Evolutionary conservation across 2,797 vertebrate species (phyloP).

Genomic region (Sebastes variabilis): DNA sequence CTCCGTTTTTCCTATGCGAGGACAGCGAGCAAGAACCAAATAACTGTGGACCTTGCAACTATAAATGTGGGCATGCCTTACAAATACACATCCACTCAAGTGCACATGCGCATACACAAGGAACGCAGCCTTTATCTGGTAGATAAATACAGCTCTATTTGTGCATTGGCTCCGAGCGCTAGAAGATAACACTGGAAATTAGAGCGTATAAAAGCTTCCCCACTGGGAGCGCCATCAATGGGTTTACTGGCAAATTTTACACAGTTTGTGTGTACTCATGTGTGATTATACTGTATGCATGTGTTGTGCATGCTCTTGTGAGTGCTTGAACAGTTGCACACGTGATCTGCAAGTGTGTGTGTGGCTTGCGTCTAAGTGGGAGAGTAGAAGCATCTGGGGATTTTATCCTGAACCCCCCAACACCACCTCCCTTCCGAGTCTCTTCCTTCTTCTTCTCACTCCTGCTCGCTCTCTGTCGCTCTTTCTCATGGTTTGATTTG

Average conservation of each 20-base stretch:
- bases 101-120: not conserved
- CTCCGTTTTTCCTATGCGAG: not conserved
- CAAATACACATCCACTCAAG: not conserved
- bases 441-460: slow-evolving; percentile 9
- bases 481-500: slow-evolving; percentile 73
- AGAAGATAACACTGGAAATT: slow-evolving; percentile 72
- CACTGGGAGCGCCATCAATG: slow-evolving; percentile 43
- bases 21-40: not conserved
- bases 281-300: slow-evolving; percentile 23
- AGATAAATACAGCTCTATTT: slow-evolving; percentile 70
- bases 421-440: not conserved
- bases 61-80: not conserved
- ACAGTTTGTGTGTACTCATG: slow-evolving; percentile 12
- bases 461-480: slow-evolving; percentile 12
- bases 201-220: slow-evolving; percentile 62
- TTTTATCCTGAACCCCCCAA: slow-evolving; percentile 19
- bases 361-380: slow-evolving; percentile 49
- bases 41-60: not conserved
- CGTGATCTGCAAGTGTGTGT: slow-evolving; percentile 22
- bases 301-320: slow-evolving; percentile 2
- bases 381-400: slow-evolving; percentile 53
- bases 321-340: slow-evolving; percentile 29
- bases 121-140: slow-evolving; percentile 47
- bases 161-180: slow-evolving; percentile 47
- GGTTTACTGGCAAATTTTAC: slow-evolving; percentile 48